Evolutionary conservation across 1,140 invertebrate species (phyloP), one percentile per base, ranked within the genome.

Genomic region (Microplitis demolitor): DNA sequence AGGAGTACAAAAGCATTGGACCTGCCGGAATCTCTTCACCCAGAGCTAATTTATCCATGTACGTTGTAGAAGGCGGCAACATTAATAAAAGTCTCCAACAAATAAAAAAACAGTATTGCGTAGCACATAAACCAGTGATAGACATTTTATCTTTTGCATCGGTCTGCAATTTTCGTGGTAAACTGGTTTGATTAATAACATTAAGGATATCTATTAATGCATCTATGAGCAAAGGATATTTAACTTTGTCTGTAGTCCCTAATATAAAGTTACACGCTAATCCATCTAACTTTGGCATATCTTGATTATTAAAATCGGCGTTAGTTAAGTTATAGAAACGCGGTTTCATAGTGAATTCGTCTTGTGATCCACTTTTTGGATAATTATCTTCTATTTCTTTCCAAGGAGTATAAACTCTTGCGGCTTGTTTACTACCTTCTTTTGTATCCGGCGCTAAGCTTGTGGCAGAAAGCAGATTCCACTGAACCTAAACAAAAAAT

Each of bases 191-290:
- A 78, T 95, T 93, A 2, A 92, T 90, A 2, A 95, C 89, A 66
- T 91, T 91, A 1, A 94, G 85, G 51, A 97, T 92, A 77, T 93
- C 92, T 50, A 97, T 91, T 11, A 98, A 85, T 0, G 95, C 93
- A 79, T 97, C 93, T 69, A 98, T 92, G 9, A 99, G 84, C 37
- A 94, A 83, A 1, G 93, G 92, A 88, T 98, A 98, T 78, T 96
- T 94, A 50, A 98, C 87, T 85, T 94, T 95, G 81, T 98, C 96
- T 0, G 95, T 91, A 2, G 94, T 96, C 39, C 95, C 95, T 31
- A 98, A 86, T 50, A 98, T 93, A 80, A 98, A 98, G 87, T 96
- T 98, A 82, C 95, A 96, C 3, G 97, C 96, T 82, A 98, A 86
- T 31, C 97, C 97, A 88, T 98, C 97, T 50, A 98, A 87, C 85